Evolutionary conservation across 2,797 vertebrate species (phyloP), one percentile per base, ranked within the genome.

Genomic region (Parotocinclus haroldoi): DNA sequence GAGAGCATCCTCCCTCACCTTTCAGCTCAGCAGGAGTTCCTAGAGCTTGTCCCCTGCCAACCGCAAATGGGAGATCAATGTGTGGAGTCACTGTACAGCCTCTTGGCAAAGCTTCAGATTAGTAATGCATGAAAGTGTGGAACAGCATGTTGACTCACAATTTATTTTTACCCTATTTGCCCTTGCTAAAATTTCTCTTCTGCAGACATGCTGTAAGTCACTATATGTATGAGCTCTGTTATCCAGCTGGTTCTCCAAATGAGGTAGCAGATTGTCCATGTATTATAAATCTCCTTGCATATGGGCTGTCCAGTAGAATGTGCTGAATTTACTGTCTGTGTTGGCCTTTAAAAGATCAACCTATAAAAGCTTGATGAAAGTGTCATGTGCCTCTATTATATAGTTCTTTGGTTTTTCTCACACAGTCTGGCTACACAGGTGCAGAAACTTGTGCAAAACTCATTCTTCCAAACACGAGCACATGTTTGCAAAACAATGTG

Each of bases 31-130:
- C 17, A 51, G 38, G 51, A 27, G 42, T 48, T 40, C 48, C 56
- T 65, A 36, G 57, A 39, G 45, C 36, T 53, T 7, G 42, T 68
- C 49, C n/a, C n/a, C 52, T 54, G 44, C 38, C 57, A 60, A 59
- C 38, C 61, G 56, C 17, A 72, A 72, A 66, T 69, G 7, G 49
- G 48, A 54, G 48, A 58, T 66, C 27, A 19, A 76, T 72, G 57
- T 69, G 52, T 61, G 39, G 44, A 50, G 27, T 53, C 59, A 58
- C 12, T 4, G 3, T 40, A 37, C 50, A 59, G 7, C 7, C 12
- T 49, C 42, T 46, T 53, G 36, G 11, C 63, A 44, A 40, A 56
- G 63, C n/a, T 38, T 60, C 45, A 60, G 18, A 66, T 56, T 46
- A 61, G n/a, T n/a, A 46, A 59, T 48, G 45, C 51, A 54, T 69